Percentiles rank a stretch among this genome's conserved stretches.
Conservation (phyloP, 2,797 vertebrate species). For the Allobates femoralis region DNA sequence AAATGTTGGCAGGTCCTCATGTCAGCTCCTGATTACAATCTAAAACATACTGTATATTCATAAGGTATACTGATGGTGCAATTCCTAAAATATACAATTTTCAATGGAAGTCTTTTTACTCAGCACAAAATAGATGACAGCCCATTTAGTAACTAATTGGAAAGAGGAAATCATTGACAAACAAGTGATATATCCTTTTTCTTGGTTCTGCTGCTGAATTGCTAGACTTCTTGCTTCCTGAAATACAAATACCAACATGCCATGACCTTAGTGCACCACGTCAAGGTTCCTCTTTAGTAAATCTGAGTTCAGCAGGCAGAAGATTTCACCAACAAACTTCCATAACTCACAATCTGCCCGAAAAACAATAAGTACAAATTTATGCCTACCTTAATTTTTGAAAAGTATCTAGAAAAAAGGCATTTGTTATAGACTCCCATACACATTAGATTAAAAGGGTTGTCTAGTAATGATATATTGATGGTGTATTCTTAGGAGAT, state of each 20-base stretch:
- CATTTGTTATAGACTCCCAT: too few species aligned
- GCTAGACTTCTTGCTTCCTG: slow-evolving; percentile 6
- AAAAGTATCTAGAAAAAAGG: too few species aligned
- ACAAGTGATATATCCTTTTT: slow-evolving; percentile 1
- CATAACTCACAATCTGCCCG: too few species aligned
- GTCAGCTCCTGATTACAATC: neutral
- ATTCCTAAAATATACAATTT: neutral
- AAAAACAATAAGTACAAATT: too few species aligned
- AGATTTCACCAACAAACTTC: too few species aligned
- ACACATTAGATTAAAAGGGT: too few species aligned
- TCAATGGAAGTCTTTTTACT: neutral
- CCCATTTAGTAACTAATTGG: neutral
- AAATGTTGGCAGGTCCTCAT: neutral
- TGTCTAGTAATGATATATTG: too few species aligned
- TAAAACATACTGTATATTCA: neutral
- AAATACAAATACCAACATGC: neutral
- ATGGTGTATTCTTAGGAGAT: too few species aligned
- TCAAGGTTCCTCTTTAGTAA: neutral
- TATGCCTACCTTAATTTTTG: too few species aligned
- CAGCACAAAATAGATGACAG: neutral
- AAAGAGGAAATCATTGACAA: slow-evolving; percentile 22
- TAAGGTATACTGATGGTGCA: neutral
- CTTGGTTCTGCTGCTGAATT: neutral
- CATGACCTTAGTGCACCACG: neutral
- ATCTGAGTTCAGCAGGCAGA: too few species aligned